Evolutionary conservation across 92 coral and sea anemone genomes (phyloP), one percentile per base, ranked within the genome.

Genomic region (Virgularia gustaviana): DNA sequence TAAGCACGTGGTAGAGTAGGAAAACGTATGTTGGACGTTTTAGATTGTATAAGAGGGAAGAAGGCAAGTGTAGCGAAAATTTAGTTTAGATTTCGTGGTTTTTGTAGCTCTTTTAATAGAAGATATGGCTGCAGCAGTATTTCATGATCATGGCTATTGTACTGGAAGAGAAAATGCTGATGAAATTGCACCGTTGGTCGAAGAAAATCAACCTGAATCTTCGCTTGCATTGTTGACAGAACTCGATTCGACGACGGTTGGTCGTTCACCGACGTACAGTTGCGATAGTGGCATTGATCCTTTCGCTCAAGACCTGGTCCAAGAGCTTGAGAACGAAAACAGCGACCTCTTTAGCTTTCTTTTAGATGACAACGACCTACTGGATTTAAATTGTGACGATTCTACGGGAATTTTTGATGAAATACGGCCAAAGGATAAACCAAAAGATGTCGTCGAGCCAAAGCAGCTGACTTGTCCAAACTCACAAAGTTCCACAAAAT

Each of bases 211-310:
- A 67, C 54, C 31, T 53, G 18, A 23, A 57, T 9, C 64, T 28
- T 25, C 76, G 35, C 31, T 2, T 1, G 22, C 73, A 8, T 3
- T 29, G 3, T 8, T 20, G 42, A 11, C 59, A 49, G 44, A 61
- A n/a, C n/a, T n/a, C n/a, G n/a, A n/a, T n/a, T n/a, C n/a, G n/a
- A n/a, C n/a, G 31, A 55, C 75, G 63, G 45, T 85, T 64, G 70
- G 94, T 31, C 83, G 78, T 32, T 94, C 99, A 24, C 99, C 99
- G 12, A 71, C 99, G 31, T 90, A 90, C 53, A 94, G 99, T 58
- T 63, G 78, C 58, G 99, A 94, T 59, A 94, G 99, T 65, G 99
- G 99, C 9, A 79, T 94, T 19, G 99, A 94, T n/a, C 57, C 81
- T 10, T 71, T 84, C 27, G 81, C 84, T 60, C 49, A 36, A 4